Percentiles rank a stretch among this genome's conserved stretches.
Evolutionary conservation across 2,888 invertebrate species (phyloP).

Genomic region (Arctia plantaginis): DNA sequence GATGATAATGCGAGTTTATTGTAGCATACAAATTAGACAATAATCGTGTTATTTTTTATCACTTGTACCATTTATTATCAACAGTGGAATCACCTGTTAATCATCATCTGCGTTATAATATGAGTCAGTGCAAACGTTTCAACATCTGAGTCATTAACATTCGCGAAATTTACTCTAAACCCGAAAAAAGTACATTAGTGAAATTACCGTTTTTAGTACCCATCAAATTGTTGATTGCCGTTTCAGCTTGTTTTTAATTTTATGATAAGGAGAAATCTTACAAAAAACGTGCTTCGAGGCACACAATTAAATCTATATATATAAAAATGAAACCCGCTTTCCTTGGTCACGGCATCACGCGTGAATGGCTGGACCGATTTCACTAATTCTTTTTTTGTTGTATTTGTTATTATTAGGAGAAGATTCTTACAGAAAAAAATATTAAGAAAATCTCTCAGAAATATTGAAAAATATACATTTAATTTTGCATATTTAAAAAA

Average conservation of each 20-base stretch:
- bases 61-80: not conserved
- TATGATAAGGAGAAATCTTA: not conserved
- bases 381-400: too few species aligned
- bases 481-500: too few species aligned
- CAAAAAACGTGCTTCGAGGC: not conserved
- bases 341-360: too few species aligned
- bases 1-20: too few species aligned
- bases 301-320: not conserved
- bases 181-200: conserved; percentile 46
- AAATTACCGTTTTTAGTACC: conserved; percentile 13
- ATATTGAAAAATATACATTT: too few species aligned
- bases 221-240: conserved; percentile 3
- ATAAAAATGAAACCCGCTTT: too few species aligned
- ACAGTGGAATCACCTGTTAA: conserved; percentile 3
- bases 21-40: not conserved
- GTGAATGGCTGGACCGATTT: too few species aligned
- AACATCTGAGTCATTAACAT: conserved; percentile 33
- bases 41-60: not conserved
- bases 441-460: too few species aligned
- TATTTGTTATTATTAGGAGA: too few species aligned
- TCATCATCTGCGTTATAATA: not conserved
- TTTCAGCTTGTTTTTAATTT: conserved; percentile 8
- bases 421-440: too few species aligned
- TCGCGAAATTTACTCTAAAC: conserved; percentile 18
- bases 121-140: conserved; percentile 10